Base-by-base conservation (phyloP, 2,888 invertebrate genomes). In the Gymnocheta viridis region DNA sequence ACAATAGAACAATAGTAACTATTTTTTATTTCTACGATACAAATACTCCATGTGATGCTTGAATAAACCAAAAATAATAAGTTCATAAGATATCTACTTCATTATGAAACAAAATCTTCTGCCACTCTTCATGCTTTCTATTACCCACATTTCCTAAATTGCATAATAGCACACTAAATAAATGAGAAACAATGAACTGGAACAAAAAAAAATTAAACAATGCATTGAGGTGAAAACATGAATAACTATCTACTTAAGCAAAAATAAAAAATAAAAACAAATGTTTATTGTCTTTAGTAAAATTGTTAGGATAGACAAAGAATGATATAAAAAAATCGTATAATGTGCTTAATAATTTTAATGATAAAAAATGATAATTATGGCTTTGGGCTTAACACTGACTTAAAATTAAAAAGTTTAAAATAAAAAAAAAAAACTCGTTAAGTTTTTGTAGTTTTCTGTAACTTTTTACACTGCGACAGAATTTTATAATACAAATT, bases 61-160 rank as follows among this genome's bases (percentile, higher is more conserved):
- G 47, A 81, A 54, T 70, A 74, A 80, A 80, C 67, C 87, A 83
- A 74, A 67, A 76, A 51, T 35, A 69, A 74, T 62, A 51, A 66
- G 62, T 56, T 56, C 47, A 56, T 47, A 47, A 35, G 56, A 72
- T 79, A 64, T 19, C 0, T 58, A 41, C 32, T 54, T 22, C 10
- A 70, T 62, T 78, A 54, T 62, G 1, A 7, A 17, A 47, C 2
- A 35, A 24, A 47, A 64, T 74, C 29, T 22, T 14, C 0, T 12
- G 10, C 2, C 9, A 19, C 14, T 24, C 41, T 27, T 32, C 17
- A 24, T 56, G 14, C 47, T 22, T 24, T 14, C 58, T 10, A 1
- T 19, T 19, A 9, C 4, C 24, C 22, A 47, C 32, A 41, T 70
- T 29, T 35, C n/a, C 47, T 10, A 44, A 41, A 12, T 49, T 41